Evolutionary conservation across 2,888 invertebrate genomes (phyloP).

Genomic region (Drosophila lutescens): DNA sequence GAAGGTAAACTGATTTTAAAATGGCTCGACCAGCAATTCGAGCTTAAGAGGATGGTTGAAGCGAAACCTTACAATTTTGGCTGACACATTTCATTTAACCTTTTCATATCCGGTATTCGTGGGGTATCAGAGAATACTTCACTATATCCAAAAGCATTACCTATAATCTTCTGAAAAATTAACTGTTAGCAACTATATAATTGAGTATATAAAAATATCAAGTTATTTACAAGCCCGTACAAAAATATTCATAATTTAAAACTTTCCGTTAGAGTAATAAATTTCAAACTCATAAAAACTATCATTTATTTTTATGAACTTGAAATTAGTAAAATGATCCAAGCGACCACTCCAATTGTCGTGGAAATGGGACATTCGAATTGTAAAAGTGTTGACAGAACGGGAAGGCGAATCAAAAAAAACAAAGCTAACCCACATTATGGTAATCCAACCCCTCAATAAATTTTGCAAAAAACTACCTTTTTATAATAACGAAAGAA

Average conservation of each 20-base stretch:
- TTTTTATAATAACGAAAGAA: slow-evolving; percentile 21
- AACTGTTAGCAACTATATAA: background rate
- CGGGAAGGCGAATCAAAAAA: slow-evolving; percentile 30
- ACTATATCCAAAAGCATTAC: background rate
- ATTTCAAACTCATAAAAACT: background rate
- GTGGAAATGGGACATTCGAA: slow-evolving; percentile 26
- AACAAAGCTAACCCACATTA: slow-evolving; percentile 18
- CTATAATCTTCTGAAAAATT: background rate
- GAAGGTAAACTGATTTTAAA: slow-evolving; percentile 25
- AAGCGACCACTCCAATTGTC: slow-evolving; percentile 14
- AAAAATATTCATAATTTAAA: too few species aligned
- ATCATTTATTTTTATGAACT: slow-evolving; percentile 11
- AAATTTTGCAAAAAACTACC: slow-evolving; percentile 32
- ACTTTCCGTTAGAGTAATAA: background rate
- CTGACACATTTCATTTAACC: slow-evolving; percentile 16
- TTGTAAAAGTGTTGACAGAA: slow-evolving; percentile 32
- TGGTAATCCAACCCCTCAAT: slow-evolving; percentile 29
- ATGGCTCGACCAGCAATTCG: slow-evolving; percentile 10
- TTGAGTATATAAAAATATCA: too few species aligned
- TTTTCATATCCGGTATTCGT: slow-evolving; percentile 17
- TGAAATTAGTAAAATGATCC: slow-evolving; percentile 20
- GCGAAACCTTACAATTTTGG: slow-evolving; percentile 27
- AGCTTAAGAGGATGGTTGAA: slow-evolving; percentile 9
- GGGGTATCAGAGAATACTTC: background rate
- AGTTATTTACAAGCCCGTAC: too few species aligned